These are phyloP conservation scores for Siniperca knerii DNA, from an alignment of 2,113 vertebrate genomes.

Conservation along the genomic window DNA sequence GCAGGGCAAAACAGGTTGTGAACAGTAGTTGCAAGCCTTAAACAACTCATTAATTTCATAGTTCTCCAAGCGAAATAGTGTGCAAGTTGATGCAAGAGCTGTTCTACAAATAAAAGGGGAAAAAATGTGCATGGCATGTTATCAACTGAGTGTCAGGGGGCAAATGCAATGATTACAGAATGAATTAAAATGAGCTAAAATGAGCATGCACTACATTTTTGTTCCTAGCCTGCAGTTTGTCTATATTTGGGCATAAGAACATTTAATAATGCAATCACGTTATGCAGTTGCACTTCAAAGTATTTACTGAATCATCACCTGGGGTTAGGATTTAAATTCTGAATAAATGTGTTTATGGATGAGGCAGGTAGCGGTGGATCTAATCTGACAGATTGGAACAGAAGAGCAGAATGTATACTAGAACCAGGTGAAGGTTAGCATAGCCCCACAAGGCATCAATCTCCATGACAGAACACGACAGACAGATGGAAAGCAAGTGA, in stretches of 20 bases:
- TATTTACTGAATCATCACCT: slow-evolving; percentile 79
- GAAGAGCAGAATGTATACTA: slow-evolving; percentile 68
- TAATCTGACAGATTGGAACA: slow-evolving; percentile 81
- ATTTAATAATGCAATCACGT: slow-evolving; percentile 82
- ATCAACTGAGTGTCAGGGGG: slow-evolving; percentile 72
- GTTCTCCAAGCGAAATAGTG: slow-evolving; percentile 35
- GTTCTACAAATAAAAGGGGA: slow-evolving; percentile 44
- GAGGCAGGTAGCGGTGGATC: slow-evolving; percentile 77
- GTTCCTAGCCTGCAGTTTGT: slow-evolving; percentile 77
- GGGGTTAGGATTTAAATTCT: slow-evolving; percentile 80
- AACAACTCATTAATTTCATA: slow-evolving; percentile 56
- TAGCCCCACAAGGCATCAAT: slow-evolving; percentile 75
- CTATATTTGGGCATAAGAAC: slow-evolving; percentile 79
- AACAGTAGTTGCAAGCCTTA: slow-evolving; percentile 25
- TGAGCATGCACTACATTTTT: slow-evolving; percentile 77
- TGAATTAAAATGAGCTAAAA: slow-evolving; percentile 74
- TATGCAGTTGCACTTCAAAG: slow-evolving; percentile 82
- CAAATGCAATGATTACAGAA: slow-evolving; percentile 69
- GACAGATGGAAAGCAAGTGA: slow-evolving; percentile 67
- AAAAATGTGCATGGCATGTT: slow-evolving; percentile 62
- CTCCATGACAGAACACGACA: slow-evolving; percentile 69
- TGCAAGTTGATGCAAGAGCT: slow-evolving; percentile 54
- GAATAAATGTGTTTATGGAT: slow-evolving; percentile 82
- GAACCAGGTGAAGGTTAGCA: slow-evolving; percentile 80
- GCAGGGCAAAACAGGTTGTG: slow-evolving; percentile 11